Percentiles rank a stretch among this genome's conserved stretches.
These are phyloP conservation scores for Drosophila aff. DNA, from an alignment of 1,140 invertebrate genomes.

Conservation along the genomic window DNA sequence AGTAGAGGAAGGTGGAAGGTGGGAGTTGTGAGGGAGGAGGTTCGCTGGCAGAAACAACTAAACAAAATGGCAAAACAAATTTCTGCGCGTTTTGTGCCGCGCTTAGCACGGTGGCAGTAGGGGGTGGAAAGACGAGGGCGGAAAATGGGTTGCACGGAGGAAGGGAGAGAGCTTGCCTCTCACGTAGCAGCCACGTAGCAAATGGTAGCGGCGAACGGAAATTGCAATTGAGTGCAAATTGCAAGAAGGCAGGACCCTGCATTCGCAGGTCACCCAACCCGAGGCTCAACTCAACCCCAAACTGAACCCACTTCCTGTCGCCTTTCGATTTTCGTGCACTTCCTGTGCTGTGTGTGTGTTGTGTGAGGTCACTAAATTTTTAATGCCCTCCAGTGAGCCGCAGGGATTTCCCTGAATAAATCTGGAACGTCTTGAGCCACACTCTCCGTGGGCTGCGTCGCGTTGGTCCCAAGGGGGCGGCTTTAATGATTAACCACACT, in stretches of 20 bases:
- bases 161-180: constrained; percentile 1
- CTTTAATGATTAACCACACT: constrained; percentile 52
- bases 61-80: constrained; percentile 80
- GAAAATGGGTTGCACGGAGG: constrained; percentile 7
- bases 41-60: constrained; percentile 49
- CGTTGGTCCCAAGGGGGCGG: constrained; percentile 8
- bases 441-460: background rate
- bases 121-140: background rate
- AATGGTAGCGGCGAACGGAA: constrained; percentile 73
- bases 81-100: constrained; percentile 67
- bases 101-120: constrained; percentile 50
- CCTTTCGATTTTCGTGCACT: constrained; percentile 29
- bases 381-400: constrained; percentile 41
- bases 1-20: background rate
- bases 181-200: constrained; percentile 64
- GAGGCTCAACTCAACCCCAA: background rate
- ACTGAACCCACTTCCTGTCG: constrained; percentile 5
- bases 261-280: background rate
- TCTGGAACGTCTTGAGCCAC: constrained; percentile 55
- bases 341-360: background rate
- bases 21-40: background rate
- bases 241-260: constrained; percentile 51
- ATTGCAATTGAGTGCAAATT: constrained; percentile 83
- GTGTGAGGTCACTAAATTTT: constrained; percentile 48
- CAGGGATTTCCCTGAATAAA: constrained; percentile 52